Base-by-base conservation (phyloP, 2,888 invertebrate genomes). In the Ptychoptera albimana region DNA sequence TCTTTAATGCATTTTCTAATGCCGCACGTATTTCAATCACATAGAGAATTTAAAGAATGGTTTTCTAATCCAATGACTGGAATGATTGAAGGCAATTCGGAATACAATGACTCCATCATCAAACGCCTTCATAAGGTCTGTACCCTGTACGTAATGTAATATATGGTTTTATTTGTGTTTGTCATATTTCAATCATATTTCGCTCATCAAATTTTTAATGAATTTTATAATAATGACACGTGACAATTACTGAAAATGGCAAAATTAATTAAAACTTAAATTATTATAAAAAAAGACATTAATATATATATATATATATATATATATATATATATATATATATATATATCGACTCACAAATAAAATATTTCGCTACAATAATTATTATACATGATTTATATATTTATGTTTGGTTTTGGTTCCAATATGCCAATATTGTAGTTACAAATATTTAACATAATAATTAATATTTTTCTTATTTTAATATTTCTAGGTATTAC, bases 1-100 rank as follows among this genome's bases (percentile, higher is more conserved):
- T 93, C 94, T 15, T 70, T 96, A 49, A 91, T 96, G 92, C 94
- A 96, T 70, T 96, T 96, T 68, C 74, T 96, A 43, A 94, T 96
- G 94, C 96, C 96, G 37, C 82, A 86, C 63, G 87, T 94, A 53
- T 96, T 96, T 72, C 87, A 91, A 53, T 92, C 92, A 42, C 92
- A 97, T 69, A 75, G 86, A 44, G 93, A 96, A 67, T 93, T 91
- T 64, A 91, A 93, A 63, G 93, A 94, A 68, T 97, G 97, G 97
- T 98, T 98, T 72, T 88, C 89, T 46, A 91, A 91, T 69, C 96
- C 94, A 37, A 85, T 98, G 50, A 88, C 91, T 16, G 91, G 88
- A 47, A 92, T 93, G 91, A 87, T 92, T 50, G 92, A 93, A 63
- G 91, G 91, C 47, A 86, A 82, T 60, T 79, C 82, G 49, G 91